Evolutionary conservation across 1,140 invertebrate genomes (phyloP), one percentile per base, ranked within the genome.

Genomic region (Mycetomoellerius zeteki): DNA sequence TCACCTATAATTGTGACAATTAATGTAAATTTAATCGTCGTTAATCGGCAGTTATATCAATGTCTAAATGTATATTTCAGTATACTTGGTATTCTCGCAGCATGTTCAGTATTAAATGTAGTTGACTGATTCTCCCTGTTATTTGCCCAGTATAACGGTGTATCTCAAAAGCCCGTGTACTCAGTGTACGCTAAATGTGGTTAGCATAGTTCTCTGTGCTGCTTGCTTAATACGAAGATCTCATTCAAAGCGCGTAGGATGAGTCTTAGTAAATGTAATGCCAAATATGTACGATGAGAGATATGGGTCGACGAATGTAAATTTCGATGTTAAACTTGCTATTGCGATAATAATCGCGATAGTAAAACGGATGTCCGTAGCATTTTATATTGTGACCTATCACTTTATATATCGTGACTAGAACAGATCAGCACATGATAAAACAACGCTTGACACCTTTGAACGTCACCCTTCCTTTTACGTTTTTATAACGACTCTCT

Each of bases 361-460:
- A 37, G n/a, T 30, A 37, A 69, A 65, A 65, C 27, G 19, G 19
- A 27, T 27, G 8, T 10, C n/a, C 21, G 65, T 78, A 77, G 60
- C 76, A 78, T 65, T 78, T 78, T 78, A 47, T 24, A 56, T 77
- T n/a, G 33, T 78, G 58, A 78, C 60, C 58, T 78, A 78, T 78
- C 75, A 12, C 37, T 69, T 81, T 71, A 27, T 69, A 81, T 81
- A 81, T 81, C 64, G 14, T 24, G 47, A 81, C 47, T 60, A 27
- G 37, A 50, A 50, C 14, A 71, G 47, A 69, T 67, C 62, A n/a
- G 60, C 19, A 5, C 37, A 27, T 16, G 47, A 37, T 81, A 47
- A 81, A 71, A 69, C n/a, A 56, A 81, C 56, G 75, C 16, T 64
- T 14, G 7, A 58, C 24, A n/a, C n/a, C n/a, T n/a, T n/a, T n/a